Conservation (phyloP, 1,140 invertebrate species). For the Pectinophora gossypiella region DNA sequence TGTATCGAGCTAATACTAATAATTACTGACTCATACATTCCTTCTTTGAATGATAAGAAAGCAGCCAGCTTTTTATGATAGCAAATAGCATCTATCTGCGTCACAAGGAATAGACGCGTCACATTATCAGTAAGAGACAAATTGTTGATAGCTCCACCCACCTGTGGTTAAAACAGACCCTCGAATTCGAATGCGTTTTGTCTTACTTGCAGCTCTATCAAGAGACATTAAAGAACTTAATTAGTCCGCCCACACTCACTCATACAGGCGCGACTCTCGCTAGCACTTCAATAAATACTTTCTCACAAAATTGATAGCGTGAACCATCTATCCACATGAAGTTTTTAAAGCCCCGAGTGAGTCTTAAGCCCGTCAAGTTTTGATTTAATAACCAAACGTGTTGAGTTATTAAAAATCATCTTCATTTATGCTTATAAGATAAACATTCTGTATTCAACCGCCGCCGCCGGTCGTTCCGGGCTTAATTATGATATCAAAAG, state of each 20-base stretch:
- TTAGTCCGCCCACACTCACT: background rate
- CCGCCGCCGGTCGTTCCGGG: conserved; percentile 26
- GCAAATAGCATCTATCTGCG: too few species aligned
- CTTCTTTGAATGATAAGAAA: too few species aligned
- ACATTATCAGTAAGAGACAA: too few species aligned
- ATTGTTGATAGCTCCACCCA: too few species aligned
- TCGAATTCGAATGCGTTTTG: background rate
- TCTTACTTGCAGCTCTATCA: background rate
- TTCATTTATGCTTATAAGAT: conserved; percentile 49
- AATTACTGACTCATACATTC: too few species aligned
- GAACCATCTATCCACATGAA: conserved; percentile 10
- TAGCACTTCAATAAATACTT: conserved; percentile 12
- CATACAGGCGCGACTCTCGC: background rate
- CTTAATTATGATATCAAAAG: conserved; percentile 72
- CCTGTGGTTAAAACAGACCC: background rate
- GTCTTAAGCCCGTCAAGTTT: conserved; percentile 18
- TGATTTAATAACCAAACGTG: conserved; percentile 40
- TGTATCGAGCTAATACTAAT: too few species aligned
- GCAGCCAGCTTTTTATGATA: too few species aligned
- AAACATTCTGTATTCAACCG: conserved; percentile 49
- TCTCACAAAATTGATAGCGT: conserved; percentile 17
- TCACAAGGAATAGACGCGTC: too few species aligned
- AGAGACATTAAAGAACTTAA: background rate
- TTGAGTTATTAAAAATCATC: conserved; percentile 44
- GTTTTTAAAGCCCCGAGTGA: conserved; percentile 19